These are phyloP conservation scores for Armadillidium nasatum DNA, from an alignment of 1,140 invertebrate species.

Conservation along the genomic window DNA sequence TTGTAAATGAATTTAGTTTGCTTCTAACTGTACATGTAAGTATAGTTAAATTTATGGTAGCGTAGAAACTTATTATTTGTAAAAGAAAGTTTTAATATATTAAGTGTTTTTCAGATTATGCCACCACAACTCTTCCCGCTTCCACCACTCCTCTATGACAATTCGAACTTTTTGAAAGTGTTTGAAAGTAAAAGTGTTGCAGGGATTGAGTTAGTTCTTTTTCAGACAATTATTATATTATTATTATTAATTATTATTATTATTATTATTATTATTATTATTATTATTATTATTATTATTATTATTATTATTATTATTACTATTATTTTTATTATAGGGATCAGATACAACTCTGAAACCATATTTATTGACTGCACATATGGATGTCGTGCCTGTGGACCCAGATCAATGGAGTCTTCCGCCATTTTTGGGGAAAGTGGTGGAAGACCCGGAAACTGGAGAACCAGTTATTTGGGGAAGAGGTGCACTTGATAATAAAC, in stretches of 20 bases:
- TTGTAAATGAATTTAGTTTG: slow-evolving; percentile 48
- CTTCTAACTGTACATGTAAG: slow-evolving; percentile 50
- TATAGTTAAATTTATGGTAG: neutral
- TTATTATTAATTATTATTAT: too few species aligned
- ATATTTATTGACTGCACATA: slow-evolving; percentile 56
- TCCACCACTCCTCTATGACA: too few species aligned
- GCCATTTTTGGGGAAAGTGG: slow-evolving; percentile 54
- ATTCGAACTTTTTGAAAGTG: too few species aligned
- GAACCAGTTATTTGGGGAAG: slow-evolving; percentile 55
- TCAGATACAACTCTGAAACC: slow-evolving; percentile 50
- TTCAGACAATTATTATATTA: too few species aligned
- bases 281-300: too few species aligned
- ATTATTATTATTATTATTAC: too few species aligned
- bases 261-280: too few species aligned
- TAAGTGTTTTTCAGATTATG: neutral
- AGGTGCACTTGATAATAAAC: slow-evolving; percentile 58
- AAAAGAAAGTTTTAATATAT: neutral
- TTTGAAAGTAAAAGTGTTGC: too few species aligned
- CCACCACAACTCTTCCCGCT: neutral
- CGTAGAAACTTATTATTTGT: neutral
- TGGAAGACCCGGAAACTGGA: slow-evolving; percentile 48
- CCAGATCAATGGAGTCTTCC: slow-evolving; percentile 52
- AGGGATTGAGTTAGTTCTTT: too few species aligned
- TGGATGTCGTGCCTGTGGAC: slow-evolving; percentile 60
- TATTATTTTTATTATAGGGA: slow-evolving; percentile 32